Evolutionary conservation across 2,113 vertebrate species (phyloP), one percentile per base, ranked within the genome.

Genomic region (Triplophysa dalaica): DNA sequence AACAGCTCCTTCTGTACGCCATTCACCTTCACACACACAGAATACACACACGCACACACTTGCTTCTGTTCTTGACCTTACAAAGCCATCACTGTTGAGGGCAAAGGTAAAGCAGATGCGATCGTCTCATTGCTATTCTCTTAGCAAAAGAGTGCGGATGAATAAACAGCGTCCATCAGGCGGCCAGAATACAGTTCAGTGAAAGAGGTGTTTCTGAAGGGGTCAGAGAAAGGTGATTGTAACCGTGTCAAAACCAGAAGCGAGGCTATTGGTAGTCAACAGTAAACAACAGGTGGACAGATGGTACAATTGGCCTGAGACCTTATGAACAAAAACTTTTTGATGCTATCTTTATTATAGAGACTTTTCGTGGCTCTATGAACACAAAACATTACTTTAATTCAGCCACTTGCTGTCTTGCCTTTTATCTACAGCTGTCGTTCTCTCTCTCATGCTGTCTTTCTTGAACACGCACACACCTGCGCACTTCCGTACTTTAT

Each of bases 121-220:
- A 81, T 79, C 63, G 64, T 79, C 83, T 75, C 80, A 84, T 81
- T 84, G 76, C 65, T 84, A 84, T 84, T 84, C 83, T 26, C 65
- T 66, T 75, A 78, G 66, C 81, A 82, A 75, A 79, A 74, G 76
- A 84, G 70, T 65, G 64, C 24, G 69, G 76, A 76, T 79, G 80
- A 68, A 81, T 75, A 81, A 84, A 79, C 80, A 81, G 69, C 48
- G 70, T 52, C 76, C 75, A 75, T 70, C 66, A 75, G 70, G 68
- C 69, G 54, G 52, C 29, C 58, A 58, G 60, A 72, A 75, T 75
- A 60, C 63, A 80, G 70, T 38, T 17, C 38, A 65, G 48, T 70
- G 81, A 79, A 62, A 69, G 52, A 84, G 70, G 61, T 75, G 48
- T 29, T 60, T 60, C 50, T 13, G 50, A 81, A 78, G 77, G 70